phyloP scores from a whole-genome alignment of 2,113 vertebrate genomes.

The Brachypteracias leptosomus region DNA sequence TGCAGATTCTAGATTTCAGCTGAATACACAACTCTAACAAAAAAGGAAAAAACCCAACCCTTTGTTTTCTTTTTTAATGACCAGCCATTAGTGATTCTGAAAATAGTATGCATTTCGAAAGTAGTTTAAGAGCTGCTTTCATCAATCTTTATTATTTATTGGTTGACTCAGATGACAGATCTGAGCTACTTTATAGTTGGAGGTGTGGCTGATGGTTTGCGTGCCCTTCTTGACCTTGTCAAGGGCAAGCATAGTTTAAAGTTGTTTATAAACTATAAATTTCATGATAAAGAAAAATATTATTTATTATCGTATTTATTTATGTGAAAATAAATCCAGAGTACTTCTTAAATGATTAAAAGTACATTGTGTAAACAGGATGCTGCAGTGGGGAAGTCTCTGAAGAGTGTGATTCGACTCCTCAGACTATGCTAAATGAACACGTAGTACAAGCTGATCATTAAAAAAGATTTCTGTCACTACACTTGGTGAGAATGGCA shows the following conservation, averaged over 20 bases:
- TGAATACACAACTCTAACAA: background rate
- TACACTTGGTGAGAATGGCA: background rate
- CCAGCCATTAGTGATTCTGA: conserved; percentile 50
- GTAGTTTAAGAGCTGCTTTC: conserved; percentile 59
- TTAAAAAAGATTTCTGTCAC: background rate
- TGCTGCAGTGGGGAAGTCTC: background rate
- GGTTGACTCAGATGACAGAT: conserved; percentile 61
- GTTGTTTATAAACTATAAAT: conserved; percentile 71
- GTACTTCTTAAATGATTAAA: conserved; percentile 61
- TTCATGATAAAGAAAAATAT: conserved; percentile 58
- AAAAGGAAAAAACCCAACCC: background rate
- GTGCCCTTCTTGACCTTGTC: conserved; percentile 67
- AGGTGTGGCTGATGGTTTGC: conserved; percentile 65
- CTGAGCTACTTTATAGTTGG: conserved; percentile 65
- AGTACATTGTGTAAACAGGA: conserved; percentile 60
- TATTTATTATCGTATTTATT: no score
- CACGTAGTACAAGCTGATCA: background rate
- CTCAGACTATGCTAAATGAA: background rate
- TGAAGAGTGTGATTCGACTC: background rate
- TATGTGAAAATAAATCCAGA: conserved; percentile 59
- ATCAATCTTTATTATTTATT: conserved; percentile 73
- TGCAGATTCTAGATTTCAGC: background rate
- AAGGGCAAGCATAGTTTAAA: conserved; percentile 70
- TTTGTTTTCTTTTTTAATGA: conserved; percentile 65
- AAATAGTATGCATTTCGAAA: conserved; percentile 58